Evolutionary conservation across 2,113 vertebrate genomes (phyloP).

Genomic region (Apodemus speciosus): DNA sequence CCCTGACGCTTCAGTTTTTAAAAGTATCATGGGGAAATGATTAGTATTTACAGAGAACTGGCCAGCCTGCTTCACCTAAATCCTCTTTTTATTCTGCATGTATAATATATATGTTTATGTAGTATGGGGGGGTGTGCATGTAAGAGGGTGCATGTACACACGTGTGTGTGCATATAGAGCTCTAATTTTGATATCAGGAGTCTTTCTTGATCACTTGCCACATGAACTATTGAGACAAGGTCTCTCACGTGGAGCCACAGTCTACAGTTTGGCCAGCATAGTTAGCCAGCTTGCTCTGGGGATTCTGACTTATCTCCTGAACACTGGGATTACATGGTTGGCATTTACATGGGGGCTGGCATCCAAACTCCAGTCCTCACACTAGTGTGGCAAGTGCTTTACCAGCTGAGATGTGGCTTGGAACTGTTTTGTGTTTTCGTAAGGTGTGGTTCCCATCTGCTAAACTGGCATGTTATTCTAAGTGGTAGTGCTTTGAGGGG

Average conservation of each 20-base stretch:
- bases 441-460: constrained; percentile 66
- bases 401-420: background rate
- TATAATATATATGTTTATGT: background rate
- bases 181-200: background rate
- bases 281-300: background rate
- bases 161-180: background rate
- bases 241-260: background rate
- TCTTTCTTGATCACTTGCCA: background rate
- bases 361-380: no score
- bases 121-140: no score
- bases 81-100: background rate
- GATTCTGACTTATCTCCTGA: background rate
- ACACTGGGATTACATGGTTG: background rate
- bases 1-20: constrained; percentile 31
- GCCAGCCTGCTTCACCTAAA: constrained; percentile 37
- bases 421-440: constrained; percentile 1
- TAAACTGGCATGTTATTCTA: constrained; percentile 55
- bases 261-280: background rate
- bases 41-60: constrained; percentile 41
- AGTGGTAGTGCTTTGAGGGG: constrained; percentile 51
- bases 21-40: constrained; percentile 58
- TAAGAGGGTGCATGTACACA: no score
- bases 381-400: no score
- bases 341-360: background rate
- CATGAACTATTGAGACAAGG: background rate